Evolutionary conservation across 2,113 vertebrate species (phyloP).

Genomic region (Salvelinus fontinalis): DNA sequence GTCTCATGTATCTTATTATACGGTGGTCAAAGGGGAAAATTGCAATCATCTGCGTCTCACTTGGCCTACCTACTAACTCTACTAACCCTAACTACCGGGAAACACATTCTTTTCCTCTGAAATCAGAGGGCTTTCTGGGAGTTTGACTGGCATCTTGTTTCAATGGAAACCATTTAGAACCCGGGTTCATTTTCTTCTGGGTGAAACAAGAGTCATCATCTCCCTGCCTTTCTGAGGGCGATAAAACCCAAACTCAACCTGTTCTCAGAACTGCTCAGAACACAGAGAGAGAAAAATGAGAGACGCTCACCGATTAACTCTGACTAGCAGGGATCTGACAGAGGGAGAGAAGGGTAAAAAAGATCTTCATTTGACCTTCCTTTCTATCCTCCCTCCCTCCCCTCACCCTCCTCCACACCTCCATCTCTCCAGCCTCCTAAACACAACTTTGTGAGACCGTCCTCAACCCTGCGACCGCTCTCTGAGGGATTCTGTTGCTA

Average conservation of each 20-base stretch:
- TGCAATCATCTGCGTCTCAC: slow-evolving; percentile 73
- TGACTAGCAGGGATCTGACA: slow-evolving; percentile 29
- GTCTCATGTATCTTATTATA: slow-evolving; percentile 69
- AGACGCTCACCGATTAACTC: slow-evolving; percentile 46
- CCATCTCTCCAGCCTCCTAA: neutral
- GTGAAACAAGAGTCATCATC: slow-evolving; percentile 57
- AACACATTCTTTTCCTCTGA: slow-evolving; percentile 61
- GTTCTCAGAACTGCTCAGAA: slow-evolving; percentile 1
- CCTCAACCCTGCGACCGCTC: slow-evolving; percentile 21
- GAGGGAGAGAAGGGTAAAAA: neutral
- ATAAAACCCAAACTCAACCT: slow-evolving; percentile 51
- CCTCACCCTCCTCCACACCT: neutral
- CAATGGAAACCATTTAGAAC: slow-evolving; percentile 55
- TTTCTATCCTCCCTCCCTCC: neutral
- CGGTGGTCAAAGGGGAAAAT: slow-evolving; percentile 68
- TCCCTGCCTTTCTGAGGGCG: slow-evolving; percentile 41
- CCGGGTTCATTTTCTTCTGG: slow-evolving; percentile 31
- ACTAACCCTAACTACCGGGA: slow-evolving; percentile 18
- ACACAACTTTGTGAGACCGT: slow-evolving; percentile 21
- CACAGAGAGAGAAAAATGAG: slow-evolving; percentile 35
- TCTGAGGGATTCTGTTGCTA: slow-evolving; percentile 35
- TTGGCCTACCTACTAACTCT: slow-evolving; percentile 35
- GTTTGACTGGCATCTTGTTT: slow-evolving; percentile 56
- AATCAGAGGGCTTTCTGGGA: slow-evolving; percentile 41
- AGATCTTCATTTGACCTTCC: neutral